phyloP scores from a whole-genome alignment of 2,797 vertebrate genomes.

The Sparus aurata region DNA sequence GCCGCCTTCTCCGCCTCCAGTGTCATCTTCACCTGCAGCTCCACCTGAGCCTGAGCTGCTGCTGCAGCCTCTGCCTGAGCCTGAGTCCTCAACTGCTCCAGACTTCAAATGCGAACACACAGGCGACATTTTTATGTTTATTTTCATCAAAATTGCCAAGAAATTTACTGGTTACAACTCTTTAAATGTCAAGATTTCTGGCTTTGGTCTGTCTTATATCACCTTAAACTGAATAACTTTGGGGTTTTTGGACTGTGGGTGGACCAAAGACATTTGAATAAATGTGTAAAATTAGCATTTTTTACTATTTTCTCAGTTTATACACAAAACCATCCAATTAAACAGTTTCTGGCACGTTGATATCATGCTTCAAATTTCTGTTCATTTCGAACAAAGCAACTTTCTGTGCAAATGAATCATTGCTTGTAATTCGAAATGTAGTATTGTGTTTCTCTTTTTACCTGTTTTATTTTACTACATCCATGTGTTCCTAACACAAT shows the following conservation, averaged over 20 bases:
- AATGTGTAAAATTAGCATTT: too few species aligned
- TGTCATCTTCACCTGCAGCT: constrained; percentile 86
- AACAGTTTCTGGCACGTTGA: neutral
- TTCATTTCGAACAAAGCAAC: neutral
- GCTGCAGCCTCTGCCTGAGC: constrained; percentile 64
- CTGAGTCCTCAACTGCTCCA: constrained; percentile 72
- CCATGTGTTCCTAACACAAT: neutral
- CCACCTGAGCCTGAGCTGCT: constrained; percentile 69
- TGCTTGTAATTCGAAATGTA: neutral
- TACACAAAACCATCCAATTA: neutral
- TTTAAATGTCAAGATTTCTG: too few species aligned
- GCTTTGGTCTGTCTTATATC: too few species aligned
- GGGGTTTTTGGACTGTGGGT: too few species aligned
- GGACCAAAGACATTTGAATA: too few species aligned
- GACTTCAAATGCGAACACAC: constrained; percentile 53
- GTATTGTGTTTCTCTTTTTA: neutral
- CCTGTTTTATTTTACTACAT: neutral
- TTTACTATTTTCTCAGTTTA: neutral
- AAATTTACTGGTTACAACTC: too few species aligned
- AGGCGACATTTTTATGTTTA: neutral
- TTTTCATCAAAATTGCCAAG: too few species aligned
- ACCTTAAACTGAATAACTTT: too few species aligned
- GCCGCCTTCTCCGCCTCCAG: constrained; percentile 85
- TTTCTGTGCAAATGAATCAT: neutral
- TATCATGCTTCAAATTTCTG: neutral